Evolutionary conservation across 2,113 vertebrate species (phyloP), one percentile per base, ranked within the genome.

Genomic region (Reinhardtius hippoglossoides): DNA sequence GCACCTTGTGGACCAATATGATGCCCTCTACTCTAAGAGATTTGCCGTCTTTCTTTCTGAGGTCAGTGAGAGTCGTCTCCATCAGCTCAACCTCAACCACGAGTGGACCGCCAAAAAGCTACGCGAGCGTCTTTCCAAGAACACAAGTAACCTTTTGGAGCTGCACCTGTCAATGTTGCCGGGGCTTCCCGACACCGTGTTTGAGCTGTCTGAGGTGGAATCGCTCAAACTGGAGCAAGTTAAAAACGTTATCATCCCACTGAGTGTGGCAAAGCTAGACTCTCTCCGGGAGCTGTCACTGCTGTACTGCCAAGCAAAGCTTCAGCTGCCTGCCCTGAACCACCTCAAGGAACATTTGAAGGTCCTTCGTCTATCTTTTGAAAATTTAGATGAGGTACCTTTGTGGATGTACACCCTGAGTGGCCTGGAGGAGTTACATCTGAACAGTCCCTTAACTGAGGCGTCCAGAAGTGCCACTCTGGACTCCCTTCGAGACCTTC

Each of bases 41-140:
- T 97, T 98, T 8, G 96, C 96, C 0, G 94, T 96, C 50, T 98
- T 98, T 83, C 94, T 98, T 9, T 98, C 97, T 0, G 96, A 98
- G 83, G 96, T 96, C 76, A 98, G 97, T 0, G 96, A 97, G 74
- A 95, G 95, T 80, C 94, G 92, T 48, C 92, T 98, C 4, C 89
- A 95, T 66, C 96, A 97, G 82, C 93, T 97, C 37, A 98, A 95
- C 83, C 94, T 98, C 50, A 97, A 97, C 88, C 86, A 96, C 0
- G 95, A 97, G 73, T 98, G 97, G 97, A 95, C 95, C 0, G 76
- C 81, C 0, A 95, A 95, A 56, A 97, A 96, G 78, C 92, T 97
- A 40, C 92, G 94, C 7, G 75, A 93, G 26, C 95, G 94, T 24
- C 91, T 98, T 18, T 48, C 89, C 60, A 94, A 67, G 16, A 97